phyloP scores from a whole-genome alignment of 2,888 invertebrate species.

The Phyllotreta cruciferae region DNA sequence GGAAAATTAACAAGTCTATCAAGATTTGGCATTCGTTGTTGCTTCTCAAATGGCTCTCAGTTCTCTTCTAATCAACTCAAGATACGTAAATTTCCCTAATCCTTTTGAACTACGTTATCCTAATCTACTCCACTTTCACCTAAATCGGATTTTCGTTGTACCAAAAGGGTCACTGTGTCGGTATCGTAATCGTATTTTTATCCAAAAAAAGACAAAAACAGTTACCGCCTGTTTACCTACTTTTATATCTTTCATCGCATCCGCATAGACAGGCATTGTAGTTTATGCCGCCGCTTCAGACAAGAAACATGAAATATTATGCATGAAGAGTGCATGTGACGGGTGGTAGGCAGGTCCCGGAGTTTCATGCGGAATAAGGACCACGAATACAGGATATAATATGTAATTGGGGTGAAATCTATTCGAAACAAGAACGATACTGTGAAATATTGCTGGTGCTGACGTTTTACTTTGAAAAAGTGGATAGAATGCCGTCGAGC shows the following conservation, averaged over 20 bases:
- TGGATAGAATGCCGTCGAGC: constrained; percentile 4
- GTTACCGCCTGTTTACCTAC: constrained; percentile 10
- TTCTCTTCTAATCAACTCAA: no score
- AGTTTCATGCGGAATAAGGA: constrained; percentile 22
- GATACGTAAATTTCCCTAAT: no score
- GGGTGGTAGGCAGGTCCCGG: background rate
- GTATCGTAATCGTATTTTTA: no score
- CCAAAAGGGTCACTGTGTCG: no score
- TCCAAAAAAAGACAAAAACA: no score
- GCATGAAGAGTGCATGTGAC: constrained; percentile 20
- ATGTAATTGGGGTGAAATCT: constrained; percentile 25
- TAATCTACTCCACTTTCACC: no score
- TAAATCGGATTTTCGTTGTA: no score
- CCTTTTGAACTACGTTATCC: no score
- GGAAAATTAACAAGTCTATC: no score
- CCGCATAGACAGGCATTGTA: background rate
- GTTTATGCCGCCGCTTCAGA: constrained; percentile 1
- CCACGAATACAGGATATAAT: constrained; percentile 26
- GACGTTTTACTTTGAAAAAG: constrained; percentile 26
- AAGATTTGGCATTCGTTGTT: no score
- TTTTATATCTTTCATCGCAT: background rate
- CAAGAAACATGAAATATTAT: constrained; percentile 18
- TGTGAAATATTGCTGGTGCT: constrained; percentile 30
- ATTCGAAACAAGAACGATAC: constrained; percentile 22
- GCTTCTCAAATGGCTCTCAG: no score